phyloP scores from a whole-genome alignment of 2,113 vertebrate genomes.

The Tympanuchus pallidicinctus region DNA sequence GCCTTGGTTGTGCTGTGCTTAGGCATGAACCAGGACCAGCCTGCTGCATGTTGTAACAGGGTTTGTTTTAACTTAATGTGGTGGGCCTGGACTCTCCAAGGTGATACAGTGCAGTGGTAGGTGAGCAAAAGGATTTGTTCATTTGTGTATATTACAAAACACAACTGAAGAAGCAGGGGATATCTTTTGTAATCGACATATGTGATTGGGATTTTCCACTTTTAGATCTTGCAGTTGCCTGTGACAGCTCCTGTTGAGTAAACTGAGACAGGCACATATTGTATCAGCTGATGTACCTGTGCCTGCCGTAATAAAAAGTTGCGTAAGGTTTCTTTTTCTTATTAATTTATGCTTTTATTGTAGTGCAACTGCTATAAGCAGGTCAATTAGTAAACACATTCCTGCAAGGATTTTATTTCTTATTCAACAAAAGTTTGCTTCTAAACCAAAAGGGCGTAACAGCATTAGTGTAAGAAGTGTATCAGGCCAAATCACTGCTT shows the following conservation, averaged over 20 bases:
- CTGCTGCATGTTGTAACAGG: not conserved
- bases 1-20: rapidly evolving
- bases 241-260: conserved; percentile 23
- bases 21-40: rapidly evolving
- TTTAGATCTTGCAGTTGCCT: conserved; percentile 22
- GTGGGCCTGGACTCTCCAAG: not conserved
- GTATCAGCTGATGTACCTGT: not conserved
- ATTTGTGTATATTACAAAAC: not conserved
- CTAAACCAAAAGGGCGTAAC: conserved; percentile 17
- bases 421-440: conserved; percentile 28
- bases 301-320: conserved; percentile 58
- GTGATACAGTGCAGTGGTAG: not conserved
- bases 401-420: conserved; percentile 28
- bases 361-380: conserved; percentile 32
- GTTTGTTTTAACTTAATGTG: not conserved
- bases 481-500: conserved; percentile 45
- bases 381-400: conserved; percentile 60
- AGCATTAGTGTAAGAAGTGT: conserved; percentile 5
- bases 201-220: conserved; percentile 43
- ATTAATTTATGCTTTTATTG: conserved; percentile 39
- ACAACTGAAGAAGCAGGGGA: not conserved
- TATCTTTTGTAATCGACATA: not conserved
- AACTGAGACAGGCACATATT: conserved; percentile 1
- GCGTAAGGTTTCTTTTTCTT: conserved; percentile 66
- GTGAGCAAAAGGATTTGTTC: not conserved